A percentile compares a stretch with the other conserved stretches of the same genome.
phyloP scores from a whole-genome alignment of 2,113 vertebrate genomes.

The Chamaea fasciata region DNA sequence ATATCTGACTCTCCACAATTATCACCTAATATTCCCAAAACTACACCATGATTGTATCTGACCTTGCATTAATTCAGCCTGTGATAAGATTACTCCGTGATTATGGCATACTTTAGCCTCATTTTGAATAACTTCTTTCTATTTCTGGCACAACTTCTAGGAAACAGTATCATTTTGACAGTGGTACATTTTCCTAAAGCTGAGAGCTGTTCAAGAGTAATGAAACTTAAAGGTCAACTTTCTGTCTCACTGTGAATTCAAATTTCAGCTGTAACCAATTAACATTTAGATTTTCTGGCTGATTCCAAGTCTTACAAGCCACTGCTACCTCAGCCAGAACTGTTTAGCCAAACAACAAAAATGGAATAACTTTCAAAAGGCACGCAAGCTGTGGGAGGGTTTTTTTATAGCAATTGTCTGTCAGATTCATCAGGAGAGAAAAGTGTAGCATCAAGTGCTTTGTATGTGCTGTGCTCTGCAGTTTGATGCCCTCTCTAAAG shows the following conservation, averaged over 20 bases:
- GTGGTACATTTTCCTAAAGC: not conserved
- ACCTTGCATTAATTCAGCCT: not conserved
- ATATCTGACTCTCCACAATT: not conserved
- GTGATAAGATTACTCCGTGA: not conserved
- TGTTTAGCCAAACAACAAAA: not conserved
- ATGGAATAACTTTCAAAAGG: not conserved
- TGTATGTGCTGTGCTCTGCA: accelerated
- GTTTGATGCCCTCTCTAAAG: not conserved
- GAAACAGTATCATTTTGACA: not conserved
- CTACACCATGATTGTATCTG: not conserved
- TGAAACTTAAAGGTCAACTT: not conserved
- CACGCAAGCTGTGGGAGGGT: not conserved
- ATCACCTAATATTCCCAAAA: not conserved
- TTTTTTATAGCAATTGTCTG: not conserved
- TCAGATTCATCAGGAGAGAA: not conserved
- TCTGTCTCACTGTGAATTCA: not conserved
- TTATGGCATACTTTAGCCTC: not conserved
- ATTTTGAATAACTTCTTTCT: not conserved
- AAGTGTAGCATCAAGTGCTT: not conserved
- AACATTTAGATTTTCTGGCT: not conserved
- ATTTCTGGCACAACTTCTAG: not conserved
- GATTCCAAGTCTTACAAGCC: not conserved
- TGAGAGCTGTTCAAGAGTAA: not conserved
- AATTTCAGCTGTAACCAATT: constrained; percentile 29
- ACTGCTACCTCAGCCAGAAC: not conserved